These are phyloP conservation scores for Coelogynopora nodosa DNA, from an alignment of 2,888 invertebrate species.

Conservation along the genomic window DNA sequence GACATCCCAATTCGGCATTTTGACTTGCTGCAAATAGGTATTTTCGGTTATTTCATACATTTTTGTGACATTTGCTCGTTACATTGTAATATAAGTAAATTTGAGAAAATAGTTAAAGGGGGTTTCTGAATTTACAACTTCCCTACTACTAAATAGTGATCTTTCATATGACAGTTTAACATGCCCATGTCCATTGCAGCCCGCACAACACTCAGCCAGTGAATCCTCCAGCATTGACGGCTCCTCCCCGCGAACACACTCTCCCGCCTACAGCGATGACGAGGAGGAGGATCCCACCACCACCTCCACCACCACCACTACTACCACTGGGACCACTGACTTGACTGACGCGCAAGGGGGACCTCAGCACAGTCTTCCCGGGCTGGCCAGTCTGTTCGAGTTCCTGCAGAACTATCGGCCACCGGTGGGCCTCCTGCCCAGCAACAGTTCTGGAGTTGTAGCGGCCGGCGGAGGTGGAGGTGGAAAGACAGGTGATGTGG, in stretches of 20 bases:
- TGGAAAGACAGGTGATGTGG: too few species aligned
- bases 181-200: too few species aligned
- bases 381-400: neutral
- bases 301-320: neutral
- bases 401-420: neutral
- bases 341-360: neutral
- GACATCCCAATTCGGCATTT: too few species aligned
- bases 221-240: neutral
- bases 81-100: neutral
- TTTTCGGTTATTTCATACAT: neutral
- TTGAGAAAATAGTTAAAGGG: neutral
- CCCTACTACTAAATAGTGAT: too few species aligned
- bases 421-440: neutral
- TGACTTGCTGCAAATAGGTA: too few species aligned
- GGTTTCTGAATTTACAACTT: neutral
- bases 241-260: neutral
- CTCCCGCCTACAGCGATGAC: neutral
- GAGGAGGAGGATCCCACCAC: neutral
- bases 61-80: neutral
- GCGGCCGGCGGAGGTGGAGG: too few species aligned
- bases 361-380: neutral
- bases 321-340: neutral
- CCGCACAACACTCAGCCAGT: neutral
- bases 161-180: too few species aligned
- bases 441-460: neutral